Base-by-base conservation (phyloP, 2,888 invertebrate genomes). In the Petrophora chlorosata region DNA sequence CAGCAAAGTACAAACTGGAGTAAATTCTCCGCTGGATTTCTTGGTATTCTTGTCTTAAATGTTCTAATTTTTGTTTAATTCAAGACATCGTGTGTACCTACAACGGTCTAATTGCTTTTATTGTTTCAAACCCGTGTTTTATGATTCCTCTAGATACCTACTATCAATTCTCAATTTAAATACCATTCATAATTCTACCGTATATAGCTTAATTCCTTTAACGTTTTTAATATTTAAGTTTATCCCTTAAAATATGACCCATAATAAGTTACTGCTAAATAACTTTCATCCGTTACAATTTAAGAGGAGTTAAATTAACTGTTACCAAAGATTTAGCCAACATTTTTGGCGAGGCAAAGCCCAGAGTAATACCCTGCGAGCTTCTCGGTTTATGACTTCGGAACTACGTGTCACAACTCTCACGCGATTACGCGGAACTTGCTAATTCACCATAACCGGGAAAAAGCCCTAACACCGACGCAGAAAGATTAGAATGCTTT, bases 11-110 rank as follows among this genome's bases (percentile, higher is more conserved):
- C 39, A 16, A 47, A 29, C 29, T 73, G 56, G 58, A 67, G 67
- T 67, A 79, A 71, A 79, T 75, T 70, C 59, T 61, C 61, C 51
- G 50, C 59, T 67, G 59, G 69, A 76, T 75, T 76, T 74, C 49
- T 60, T 56, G 45, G 48, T 46, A 70, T 68, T 67, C 16, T 28
- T n/a, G 16, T 2, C 2, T 19, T 4, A 19, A 19, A 19, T 16
- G 28, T 42, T 35, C 30, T 28, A 51, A 35, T 44, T 38, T 28
- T 23, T 44, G 40, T 53, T 46, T 43, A 42, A 33, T 34, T n/a
- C n/a, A n/a, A n/a, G n/a, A n/a, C n/a, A n/a, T n/a, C n/a, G n/a
- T n/a, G n/a, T n/a, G n/a, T n/a, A n/a, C n/a, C n/a, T n/a, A n/a
- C n/a, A n/a, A n/a, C n/a, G n/a, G n/a, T n/a, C n/a, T n/a, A n/a